Conservation (phyloP, 2,113 vertebrate species). For the Oreochromis aureus region DNA sequence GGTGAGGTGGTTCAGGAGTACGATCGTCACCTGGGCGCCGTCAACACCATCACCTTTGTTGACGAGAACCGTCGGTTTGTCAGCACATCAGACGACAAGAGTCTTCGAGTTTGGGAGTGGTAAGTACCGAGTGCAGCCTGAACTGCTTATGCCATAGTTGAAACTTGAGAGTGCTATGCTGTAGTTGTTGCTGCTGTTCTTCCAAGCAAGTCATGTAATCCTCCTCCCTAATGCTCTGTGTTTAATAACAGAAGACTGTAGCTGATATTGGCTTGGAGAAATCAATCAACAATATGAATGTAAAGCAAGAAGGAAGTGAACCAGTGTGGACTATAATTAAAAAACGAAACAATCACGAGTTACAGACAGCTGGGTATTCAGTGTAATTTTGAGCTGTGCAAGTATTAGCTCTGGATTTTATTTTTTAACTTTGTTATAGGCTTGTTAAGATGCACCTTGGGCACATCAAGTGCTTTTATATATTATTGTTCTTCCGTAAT, state of each 20-base stretch:
- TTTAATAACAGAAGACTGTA: not conserved
- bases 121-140: constrained; percentile 65
- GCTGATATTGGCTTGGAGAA: not conserved
- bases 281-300: not conserved
- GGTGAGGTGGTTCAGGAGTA: constrained; percentile 97
- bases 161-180: not conserved
- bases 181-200: not conserved
- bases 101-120: constrained; percentile 98
- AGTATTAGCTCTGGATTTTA: not conserved
- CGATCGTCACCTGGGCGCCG: constrained; percentile 93
- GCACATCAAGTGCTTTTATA: not conserved
- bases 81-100: constrained; percentile 98
- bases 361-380: not conserved
- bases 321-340: not conserved
- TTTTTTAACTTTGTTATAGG: not conserved
- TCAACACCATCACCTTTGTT: constrained; percentile 99
- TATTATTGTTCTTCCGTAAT: not conserved
- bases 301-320: not conserved
- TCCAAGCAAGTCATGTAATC: not conserved
- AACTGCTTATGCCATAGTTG: not conserved
- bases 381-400: not conserved
- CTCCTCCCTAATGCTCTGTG: not conserved
- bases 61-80: constrained; percentile 98
- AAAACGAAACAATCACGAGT: not conserved
- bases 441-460: not conserved